Evolutionary conservation across 2,797 vertebrate species (phyloP), one percentile per base, ranked within the genome.

Genomic region (Holocentrus rufus): DNA sequence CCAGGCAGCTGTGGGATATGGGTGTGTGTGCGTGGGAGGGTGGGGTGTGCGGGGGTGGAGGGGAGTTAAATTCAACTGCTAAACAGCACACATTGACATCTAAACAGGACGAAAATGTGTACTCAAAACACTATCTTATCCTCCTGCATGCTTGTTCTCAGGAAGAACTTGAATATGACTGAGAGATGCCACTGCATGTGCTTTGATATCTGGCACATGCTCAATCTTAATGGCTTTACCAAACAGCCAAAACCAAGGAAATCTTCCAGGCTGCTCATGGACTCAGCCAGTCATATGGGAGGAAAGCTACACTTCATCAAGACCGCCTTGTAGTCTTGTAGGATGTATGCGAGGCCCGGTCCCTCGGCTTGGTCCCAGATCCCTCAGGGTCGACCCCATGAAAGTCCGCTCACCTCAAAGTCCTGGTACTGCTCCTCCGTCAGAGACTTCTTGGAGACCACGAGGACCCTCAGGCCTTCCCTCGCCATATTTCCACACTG

Each of bases 401-500:
- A 67, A 22, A 49, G 3, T 1, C 1, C 2, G 2, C 92, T 93
- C 85, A 96, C 98, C 93, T 98, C 98, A 84, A 99, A 99, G 88
- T 99, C 98, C 69, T 97, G 97, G 86, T 99, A 99, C 85, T 99
- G 98, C 76, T 99, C 98, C 80, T 99, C 98, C 0, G 96, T 95
- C 25, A 99, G 92, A n/a, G 96, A 98, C 83, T 99, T 99, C 90
- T 99, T 99, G 22, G 98, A 96, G 78, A 99, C 97, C 0, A 99
- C 98, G 0, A 99, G 95, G 60, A 99, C 97, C 78, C 97, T 92
- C 49, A 99, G 92, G 36, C 98, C 98, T 87, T 99, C 98, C 67
- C 98, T 94, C 18, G 98, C 98, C 98, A 99, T 99, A 90, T 99
- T 99, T n/a, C 98, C 97, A 49, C 97, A 99, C 98, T 99, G 90